These are phyloP conservation scores for Lytechinus variegatus DNA, from an alignment of 35 echinoderm and acorn worm species.

Conservation along the genomic window DNA sequence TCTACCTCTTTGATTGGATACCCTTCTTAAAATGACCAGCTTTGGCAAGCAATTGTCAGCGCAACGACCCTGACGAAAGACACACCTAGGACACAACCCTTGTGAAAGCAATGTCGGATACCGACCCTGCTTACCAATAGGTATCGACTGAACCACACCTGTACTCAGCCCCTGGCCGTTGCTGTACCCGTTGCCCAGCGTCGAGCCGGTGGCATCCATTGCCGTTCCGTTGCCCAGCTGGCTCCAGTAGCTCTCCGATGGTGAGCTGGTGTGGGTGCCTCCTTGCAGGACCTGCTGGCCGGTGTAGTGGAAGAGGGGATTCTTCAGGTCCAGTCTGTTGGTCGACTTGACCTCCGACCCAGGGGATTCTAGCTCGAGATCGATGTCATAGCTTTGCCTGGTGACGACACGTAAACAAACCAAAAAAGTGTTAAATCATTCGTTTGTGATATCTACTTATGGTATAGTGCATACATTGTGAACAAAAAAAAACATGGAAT, in stretches of 20 bases:
- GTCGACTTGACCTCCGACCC: conserved; percentile 80
- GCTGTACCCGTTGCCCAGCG: conserved; percentile 38
- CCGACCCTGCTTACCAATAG: conserved; percentile 70
- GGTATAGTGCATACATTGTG: too few relatives aligned
- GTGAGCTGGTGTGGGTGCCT: conserved; percentile 67
- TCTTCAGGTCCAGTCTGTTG: conserved; percentile 97
- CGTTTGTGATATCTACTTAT: too few relatives aligned
- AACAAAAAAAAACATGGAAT: too few relatives aligned
- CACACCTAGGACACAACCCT: too few relatives aligned
- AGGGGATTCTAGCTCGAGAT: conserved; percentile 82
- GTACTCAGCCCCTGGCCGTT: conserved; percentile 60
- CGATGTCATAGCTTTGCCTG: conserved; percentile 99
- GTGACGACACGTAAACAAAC: background rate
- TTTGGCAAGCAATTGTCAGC: too few relatives aligned
- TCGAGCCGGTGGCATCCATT: background rate
- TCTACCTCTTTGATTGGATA: too few relatives aligned
- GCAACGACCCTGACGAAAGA: too few relatives aligned
- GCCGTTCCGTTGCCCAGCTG: conserved; percentile 29
- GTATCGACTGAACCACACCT: conserved; percentile 78
- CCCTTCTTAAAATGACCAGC: too few relatives aligned
- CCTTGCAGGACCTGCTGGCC: conserved; percentile 76
- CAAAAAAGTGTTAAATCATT: too few relatives aligned
- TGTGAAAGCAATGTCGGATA: too few relatives aligned
- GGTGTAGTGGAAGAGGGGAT: conserved; percentile 98
- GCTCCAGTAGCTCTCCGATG: conserved; percentile 90